Conservation (phyloP, 2,113 vertebrate genomes). For the Campylorhamphus procurvoides region DNA sequence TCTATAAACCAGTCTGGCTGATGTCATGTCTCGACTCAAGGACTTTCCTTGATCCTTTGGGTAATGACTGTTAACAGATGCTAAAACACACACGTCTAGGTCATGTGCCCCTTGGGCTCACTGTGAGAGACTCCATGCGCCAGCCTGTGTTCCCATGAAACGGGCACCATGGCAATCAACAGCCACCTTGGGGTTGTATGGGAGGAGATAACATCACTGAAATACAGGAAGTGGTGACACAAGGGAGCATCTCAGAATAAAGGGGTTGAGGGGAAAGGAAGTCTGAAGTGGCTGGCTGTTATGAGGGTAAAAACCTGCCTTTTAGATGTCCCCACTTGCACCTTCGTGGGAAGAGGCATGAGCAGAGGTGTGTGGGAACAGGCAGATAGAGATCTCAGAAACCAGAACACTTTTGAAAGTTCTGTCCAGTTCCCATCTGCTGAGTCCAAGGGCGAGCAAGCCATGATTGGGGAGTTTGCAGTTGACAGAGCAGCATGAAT, state of each 20-base stretch:
- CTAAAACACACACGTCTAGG: not conserved
- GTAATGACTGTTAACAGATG: slow-evolving; percentile 30
- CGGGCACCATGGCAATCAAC: not conserved
- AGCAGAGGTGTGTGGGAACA: not conserved
- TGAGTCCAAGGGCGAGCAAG: not conserved
- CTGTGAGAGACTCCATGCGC: not conserved
- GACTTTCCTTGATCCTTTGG: slow-evolving; percentile 36
- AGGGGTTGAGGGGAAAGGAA: not conserved
- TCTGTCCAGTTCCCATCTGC: not conserved
- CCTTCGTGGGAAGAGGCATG: not conserved
- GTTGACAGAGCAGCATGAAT: not conserved
- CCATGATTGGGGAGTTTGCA: not conserved
- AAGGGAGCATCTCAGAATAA: not conserved
- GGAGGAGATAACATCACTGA: not conserved
- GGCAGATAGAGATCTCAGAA: not conserved
- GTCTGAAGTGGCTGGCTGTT: not conserved
- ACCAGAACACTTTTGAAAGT: not conserved
- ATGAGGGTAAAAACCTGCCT: not conserved
- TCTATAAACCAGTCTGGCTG: slow-evolving; percentile 25
- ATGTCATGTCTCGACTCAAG: slow-evolving; percentile 63
- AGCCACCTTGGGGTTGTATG: not conserved
- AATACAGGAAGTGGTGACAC: rapidly evolving
- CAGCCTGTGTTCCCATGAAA: not conserved
- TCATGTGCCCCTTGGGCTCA: not conserved
- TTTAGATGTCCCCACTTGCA: not conserved